These are phyloP conservation scores for Spialia ferax DNA, from an alignment of 2,888 invertebrate species.

Conservation along the genomic window DNA sequence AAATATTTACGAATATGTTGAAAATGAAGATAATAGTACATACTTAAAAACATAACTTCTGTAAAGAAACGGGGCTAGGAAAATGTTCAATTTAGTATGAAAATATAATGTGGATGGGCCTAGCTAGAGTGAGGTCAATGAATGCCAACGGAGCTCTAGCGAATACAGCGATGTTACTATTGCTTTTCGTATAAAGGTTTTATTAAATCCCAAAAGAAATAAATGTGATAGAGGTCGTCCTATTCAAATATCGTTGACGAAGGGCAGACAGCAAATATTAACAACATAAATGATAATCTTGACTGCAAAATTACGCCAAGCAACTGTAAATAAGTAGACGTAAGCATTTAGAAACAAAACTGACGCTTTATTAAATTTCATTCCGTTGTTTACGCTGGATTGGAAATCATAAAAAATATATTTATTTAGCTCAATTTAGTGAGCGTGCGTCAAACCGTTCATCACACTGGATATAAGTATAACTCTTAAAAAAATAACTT, in stretches of 20 bases:
- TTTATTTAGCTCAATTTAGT: slow-evolving; percentile 43
- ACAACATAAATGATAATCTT: neutral
- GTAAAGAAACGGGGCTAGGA: neutral
- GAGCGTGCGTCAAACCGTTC: slow-evolving; percentile 46
- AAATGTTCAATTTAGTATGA: no score
- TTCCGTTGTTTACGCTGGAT: slow-evolving; percentile 39
- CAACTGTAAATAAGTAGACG: neutral
- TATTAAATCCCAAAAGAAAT: slow-evolving; percentile 19
- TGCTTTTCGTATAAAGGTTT: slow-evolving; percentile 24
- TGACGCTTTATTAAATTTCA: slow-evolving; percentile 32
- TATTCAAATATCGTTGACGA: slow-evolving; percentile 23
- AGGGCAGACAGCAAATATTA: slow-evolving; percentile 11
- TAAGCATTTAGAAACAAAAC: slow-evolving; percentile 4
- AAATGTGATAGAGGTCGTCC: slow-evolving; percentile 13
- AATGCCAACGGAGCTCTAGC: slow-evolving; percentile 8
- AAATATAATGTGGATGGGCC: neutral
- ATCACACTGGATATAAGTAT: slow-evolving; percentile 40
- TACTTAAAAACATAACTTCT: neutral
- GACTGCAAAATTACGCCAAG: slow-evolving; percentile 4
- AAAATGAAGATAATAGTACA: no score
- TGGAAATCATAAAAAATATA: slow-evolving; percentile 43
- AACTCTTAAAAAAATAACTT: slow-evolving; percentile 24
- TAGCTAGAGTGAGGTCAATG: slow-evolving; percentile 11
- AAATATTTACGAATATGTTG: no score
- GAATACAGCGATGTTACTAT: slow-evolving; percentile 12